phyloP scores from a whole-genome alignment of 2,113 vertebrate genomes.

The Pangasianodon gigas region DNA sequence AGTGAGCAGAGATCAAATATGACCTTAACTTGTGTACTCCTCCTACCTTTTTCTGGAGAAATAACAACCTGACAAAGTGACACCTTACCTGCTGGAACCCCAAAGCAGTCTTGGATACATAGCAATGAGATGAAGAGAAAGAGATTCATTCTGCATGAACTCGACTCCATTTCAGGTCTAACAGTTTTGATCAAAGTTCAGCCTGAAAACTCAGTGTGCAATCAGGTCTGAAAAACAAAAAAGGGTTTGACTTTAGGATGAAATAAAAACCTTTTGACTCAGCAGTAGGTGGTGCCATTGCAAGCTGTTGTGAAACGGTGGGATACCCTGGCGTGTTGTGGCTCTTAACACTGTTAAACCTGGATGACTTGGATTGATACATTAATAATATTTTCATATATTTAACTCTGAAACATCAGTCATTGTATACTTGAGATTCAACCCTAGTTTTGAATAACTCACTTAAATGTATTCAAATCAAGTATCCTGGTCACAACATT shows the following conservation, averaged over 20 bases:
- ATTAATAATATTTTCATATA: background rate
- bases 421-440: background rate
- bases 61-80: background rate
- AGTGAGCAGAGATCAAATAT: background rate
- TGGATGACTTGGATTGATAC: background rate
- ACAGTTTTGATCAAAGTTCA: constrained; percentile 51
- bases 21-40: background rate
- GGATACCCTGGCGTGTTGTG: background rate
- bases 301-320: too few relatives aligned
- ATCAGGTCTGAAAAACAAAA: background rate
- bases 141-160: constrained; percentile 41
- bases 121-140: constrained; percentile 53
- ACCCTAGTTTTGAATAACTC: background rate
- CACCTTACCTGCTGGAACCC: constrained; percentile 65
- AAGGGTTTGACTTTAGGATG: background rate
- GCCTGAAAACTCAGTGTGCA: background rate
- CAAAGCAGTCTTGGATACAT: constrained; percentile 64
- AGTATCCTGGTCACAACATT: background rate
- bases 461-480: background rate
- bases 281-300: constrained; percentile 14
- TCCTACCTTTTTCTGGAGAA: background rate
- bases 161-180: constrained; percentile 63
- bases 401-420: background rate
- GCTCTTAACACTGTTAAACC: background rate
- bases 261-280: background rate